Base-by-base conservation (phyloP, 1,140 invertebrate genomes). In the Kradibia gibbosae region DNA sequence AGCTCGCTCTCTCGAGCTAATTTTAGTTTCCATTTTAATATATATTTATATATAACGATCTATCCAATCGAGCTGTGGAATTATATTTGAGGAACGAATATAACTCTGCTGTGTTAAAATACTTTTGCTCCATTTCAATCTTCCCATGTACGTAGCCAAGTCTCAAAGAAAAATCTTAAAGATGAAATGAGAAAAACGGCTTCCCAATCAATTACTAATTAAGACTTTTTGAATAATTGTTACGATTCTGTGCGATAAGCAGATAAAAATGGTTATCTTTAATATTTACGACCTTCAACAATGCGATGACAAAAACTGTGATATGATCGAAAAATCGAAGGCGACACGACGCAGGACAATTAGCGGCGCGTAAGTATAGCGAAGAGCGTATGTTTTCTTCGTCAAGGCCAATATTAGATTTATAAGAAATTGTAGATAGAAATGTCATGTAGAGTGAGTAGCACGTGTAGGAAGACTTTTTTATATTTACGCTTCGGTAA, bases 391-490 rank as follows among this genome's bases (percentile, higher is more conserved):
- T 75, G 50, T 25, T 70, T 79, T 75, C 70, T 76, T 76, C 39
- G 22, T 74, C 76, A 87, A 85, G 88, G 86, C 87, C 88, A 90
- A 90, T 90, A 89, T 82, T 90, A 89, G 85, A 83, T 86, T 83
- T 84, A 86, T 87, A 87, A 82, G 78, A 82, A 81, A 87, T 86
- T 90, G 89, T 89, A 87, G 85, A 82, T 85, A 87, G 83, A 83
- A 80, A 65, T 80, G 85, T 81, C 80, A 80, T 70, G 82, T 87
- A 88, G 83, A 85, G 83, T 50, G 77, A 74, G 67, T 79, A 86
- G 76, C 42, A 82, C 81, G 82, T 83, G 62, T 82, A 83, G 78
- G 50, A 72, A 80, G 53, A 83, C 36, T 79, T 71, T 75, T 87
- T 83, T 83, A 81, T 84, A 84, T 83, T 84, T 85, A 85, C 77